Base-by-base conservation (phyloP, 2,888 invertebrate genomes). In the Heliconius charithonia region DNA sequence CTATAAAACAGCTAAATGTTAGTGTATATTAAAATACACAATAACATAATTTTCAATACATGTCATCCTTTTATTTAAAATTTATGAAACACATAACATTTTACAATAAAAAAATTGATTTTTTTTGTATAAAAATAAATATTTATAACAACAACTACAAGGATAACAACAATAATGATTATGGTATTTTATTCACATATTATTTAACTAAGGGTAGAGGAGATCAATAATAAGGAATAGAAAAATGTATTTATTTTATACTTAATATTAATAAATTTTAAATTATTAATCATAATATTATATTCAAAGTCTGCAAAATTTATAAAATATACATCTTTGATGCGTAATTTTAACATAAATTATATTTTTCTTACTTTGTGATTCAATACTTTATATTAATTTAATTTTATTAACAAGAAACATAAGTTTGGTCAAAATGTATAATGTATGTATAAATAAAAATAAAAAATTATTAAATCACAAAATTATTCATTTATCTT, bases 141-240 rank as follows among this genome's bases (percentile, higher is more conserved):
- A 73, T 62, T 79, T 82, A 74, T 77, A 77, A 80, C 70, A 81
- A 75, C 79, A 76, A 80, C 73, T 76, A 77, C 51, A 27, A 74
- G 66, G 51, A 29, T 32, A 66, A 75, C 29, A 63, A 74, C 41
- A 63, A 66, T 65, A 41, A 25, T 45, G 73, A 69, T 63, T 65
- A 22, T 51, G 22, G 6, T 19, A 51, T 51, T 51, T 22, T 51
- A 63, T 62, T 70, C 66, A 81, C 66, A 76, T 16, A 16, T 67
- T 79, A 80, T 70, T 76, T 76, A 76, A 81, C 76, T 79, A 79
- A 88, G 91, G 91, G 91, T 85, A 85, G 80, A 89, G 93, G 93
- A 93, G 88, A 89, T 90, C 85, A 93, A 93, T 90, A 69, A 41
- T 83, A 90, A 84, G 91, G 92, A 91, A 93, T 93, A 93, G 88